These are phyloP conservation scores for Hydrotaea cyrtoneurina DNA, from an alignment of 2,888 invertebrate genomes.

Conservation along the genomic window DNA sequence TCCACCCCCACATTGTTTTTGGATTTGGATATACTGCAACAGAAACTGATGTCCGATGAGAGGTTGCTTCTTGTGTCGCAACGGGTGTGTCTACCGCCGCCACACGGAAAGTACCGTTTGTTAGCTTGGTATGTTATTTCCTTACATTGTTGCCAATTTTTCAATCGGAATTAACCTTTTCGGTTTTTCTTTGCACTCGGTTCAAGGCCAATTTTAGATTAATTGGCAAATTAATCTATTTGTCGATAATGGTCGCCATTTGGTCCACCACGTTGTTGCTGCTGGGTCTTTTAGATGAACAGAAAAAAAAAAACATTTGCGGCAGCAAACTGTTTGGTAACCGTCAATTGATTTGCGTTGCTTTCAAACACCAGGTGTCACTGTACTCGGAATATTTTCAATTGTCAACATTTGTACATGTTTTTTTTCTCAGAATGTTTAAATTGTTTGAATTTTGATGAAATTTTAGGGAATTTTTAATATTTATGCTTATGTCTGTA, in stretches of 20 bases:
- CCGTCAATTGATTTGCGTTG: neutral
- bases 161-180: constrained; percentile 19
- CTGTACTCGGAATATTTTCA: neutral
- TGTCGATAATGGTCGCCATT: constrained; percentile 8
- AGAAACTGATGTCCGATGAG: no score
- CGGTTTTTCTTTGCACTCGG: neutral
- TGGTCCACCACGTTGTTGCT: neutral
- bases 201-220: constrained; percentile 58
- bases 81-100: neutral
- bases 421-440: neutral
- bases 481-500: neutral
- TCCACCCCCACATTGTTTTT: neutral
- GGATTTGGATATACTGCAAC: neutral
- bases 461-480: neutral
- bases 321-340: neutral
- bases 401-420: neutral
- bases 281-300: neutral
- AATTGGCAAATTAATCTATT: constrained; percentile 53
- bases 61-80: neutral
- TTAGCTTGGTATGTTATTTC: constrained; percentile 29
- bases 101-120: neutral
- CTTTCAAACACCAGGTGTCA: constrained; percentile 13
- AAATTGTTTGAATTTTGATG: neutral
- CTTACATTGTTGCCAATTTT: constrained; percentile 52
- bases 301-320: no score